Percentiles rank a stretch among this genome's conserved stretches.
Evolutionary conservation across 2,888 invertebrate genomes (phyloP).

Genomic region (Lordiphosa fenestrarum): DNA sequence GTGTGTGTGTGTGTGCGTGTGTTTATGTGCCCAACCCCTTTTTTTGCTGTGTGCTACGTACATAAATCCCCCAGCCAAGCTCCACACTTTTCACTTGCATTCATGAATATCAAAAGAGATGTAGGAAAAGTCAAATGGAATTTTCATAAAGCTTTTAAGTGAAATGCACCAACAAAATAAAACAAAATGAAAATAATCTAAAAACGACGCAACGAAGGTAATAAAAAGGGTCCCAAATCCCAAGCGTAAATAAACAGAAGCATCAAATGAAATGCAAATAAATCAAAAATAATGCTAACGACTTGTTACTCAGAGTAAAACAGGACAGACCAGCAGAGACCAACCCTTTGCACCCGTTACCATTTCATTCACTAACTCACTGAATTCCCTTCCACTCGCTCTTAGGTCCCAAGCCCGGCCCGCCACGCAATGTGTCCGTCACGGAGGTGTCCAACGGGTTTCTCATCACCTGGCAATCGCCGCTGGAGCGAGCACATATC

Average conservation of each 20-base stretch:
- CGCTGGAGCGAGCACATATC: constrained; percentile 89
- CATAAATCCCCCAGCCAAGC: neutral
- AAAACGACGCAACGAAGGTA: constrained; percentile 14
- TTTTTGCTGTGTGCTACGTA: constrained; percentile 3
- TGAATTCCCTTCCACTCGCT: neutral
- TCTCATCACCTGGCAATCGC: constrained; percentile 94
- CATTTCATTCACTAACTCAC: constrained; percentile 14
- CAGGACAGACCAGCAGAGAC: constrained; percentile 12
- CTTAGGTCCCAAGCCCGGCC: constrained; percentile 94
- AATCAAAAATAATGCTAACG: constrained; percentile 31
- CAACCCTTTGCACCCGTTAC: neutral
- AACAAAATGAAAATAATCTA: constrained; percentile 22
- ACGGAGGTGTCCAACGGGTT: constrained; percentile 94
- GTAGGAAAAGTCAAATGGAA: constrained; percentile 36
- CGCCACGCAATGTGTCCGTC: constrained; percentile 94
- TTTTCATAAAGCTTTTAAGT: constrained; percentile 37
- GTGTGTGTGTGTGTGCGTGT: constrained; percentile 8
- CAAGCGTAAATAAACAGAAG: constrained; percentile 26
- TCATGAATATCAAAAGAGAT: constrained; percentile 14
- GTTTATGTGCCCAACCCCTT: constrained; percentile 11
- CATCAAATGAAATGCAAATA: constrained; percentile 35
- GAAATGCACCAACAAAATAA: constrained; percentile 9
- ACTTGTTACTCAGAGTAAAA: constrained; percentile 18
- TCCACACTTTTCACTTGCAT: neutral
- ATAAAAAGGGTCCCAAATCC: constrained; percentile 24